Percentiles rank a stretch among this genome's conserved stretches.
Evolutionary conservation across 2,797 vertebrate genomes (phyloP).

Genomic region (Rallus crepitans): DNA sequence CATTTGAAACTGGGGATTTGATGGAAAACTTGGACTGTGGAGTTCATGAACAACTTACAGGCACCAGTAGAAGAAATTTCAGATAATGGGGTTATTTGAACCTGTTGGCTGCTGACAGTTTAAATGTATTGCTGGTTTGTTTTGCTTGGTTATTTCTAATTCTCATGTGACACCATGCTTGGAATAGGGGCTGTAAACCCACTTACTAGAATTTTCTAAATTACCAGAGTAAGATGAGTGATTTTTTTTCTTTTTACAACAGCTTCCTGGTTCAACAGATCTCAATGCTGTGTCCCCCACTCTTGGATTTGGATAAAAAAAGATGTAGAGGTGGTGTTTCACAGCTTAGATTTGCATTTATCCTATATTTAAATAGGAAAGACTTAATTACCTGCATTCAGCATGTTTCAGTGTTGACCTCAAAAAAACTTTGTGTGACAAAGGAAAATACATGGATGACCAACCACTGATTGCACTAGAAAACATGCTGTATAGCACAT

Average conservation of each 20-base stretch:
- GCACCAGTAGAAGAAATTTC: not conserved
- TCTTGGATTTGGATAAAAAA: not conserved
- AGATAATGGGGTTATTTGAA: not conserved
- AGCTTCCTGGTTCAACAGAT: not conserved
- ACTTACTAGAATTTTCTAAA: not conserved
- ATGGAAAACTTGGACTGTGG: not conserved
- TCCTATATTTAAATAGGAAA: not conserved
- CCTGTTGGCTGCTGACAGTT: not conserved
- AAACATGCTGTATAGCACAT: not conserved
- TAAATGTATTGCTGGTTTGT: not conserved
- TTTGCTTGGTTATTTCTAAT: not conserved
- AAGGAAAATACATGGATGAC: not conserved
- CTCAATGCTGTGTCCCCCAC: not conserved
- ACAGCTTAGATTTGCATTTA: not conserved
- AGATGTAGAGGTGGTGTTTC: not conserved
- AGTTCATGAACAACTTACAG: not conserved
- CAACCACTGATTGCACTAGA: not conserved
- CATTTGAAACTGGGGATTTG: not conserved
- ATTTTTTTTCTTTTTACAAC: not conserved
- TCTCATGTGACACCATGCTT: not conserved
- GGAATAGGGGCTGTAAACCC: not conserved
- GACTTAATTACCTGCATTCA: not conserved
- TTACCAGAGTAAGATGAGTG: not conserved
- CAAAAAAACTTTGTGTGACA: not conserved
- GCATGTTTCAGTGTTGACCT: accelerated